Evolutionary conservation across 2,888 invertebrate species (phyloP), one percentile per base, ranked within the genome.

Genomic region (Ypsolopha sequella): DNA sequence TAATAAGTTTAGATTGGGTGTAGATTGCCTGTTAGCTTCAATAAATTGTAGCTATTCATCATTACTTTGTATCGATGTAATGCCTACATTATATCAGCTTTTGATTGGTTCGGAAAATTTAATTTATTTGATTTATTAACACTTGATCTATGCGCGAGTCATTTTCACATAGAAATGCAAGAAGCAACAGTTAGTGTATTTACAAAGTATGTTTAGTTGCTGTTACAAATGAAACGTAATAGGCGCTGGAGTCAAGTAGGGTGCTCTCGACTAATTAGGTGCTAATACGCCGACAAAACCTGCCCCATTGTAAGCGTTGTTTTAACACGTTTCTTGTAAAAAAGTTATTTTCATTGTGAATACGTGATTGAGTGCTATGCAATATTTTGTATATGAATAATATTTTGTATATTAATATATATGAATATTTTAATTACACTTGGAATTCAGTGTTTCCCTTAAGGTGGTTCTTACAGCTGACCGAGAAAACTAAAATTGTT

Each of bases 1-100:
- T 69, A 13, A 43, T 36, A 62, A 64, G 61, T 64, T 64, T 64
- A 64, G 73, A 75, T 74, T 75, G 74, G 73, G 76, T 79, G 73
- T 70, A 74, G 79, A 79, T 80, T 75, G 73, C 72, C 76, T 77
- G 77, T 73, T 67, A 65, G 64, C 67, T 67, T 65, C 65, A 69
- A 73, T 72, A 69, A 72, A 76, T 76, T 71, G 70, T 70, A 65
- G 67, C 75, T 65, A 76, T 79, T 75, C 73, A 78, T 76, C 73
- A 73, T 68, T 64, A 47, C 69, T 74, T 79, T 78, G 73, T 76
- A 73, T 71, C 36, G 13, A 36, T 45, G 51, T 38, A 45, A 48
- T 33, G 11, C 48, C 24, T 48, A 48, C 39, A 48, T 41, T 34
- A 49, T 33, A 49, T 49, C 41, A 49, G 41, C 49, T 33, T 33